phyloP scores from a whole-genome alignment of 2,113 vertebrate genomes.

The Speoplatyrhinus poulsoni region DNA sequence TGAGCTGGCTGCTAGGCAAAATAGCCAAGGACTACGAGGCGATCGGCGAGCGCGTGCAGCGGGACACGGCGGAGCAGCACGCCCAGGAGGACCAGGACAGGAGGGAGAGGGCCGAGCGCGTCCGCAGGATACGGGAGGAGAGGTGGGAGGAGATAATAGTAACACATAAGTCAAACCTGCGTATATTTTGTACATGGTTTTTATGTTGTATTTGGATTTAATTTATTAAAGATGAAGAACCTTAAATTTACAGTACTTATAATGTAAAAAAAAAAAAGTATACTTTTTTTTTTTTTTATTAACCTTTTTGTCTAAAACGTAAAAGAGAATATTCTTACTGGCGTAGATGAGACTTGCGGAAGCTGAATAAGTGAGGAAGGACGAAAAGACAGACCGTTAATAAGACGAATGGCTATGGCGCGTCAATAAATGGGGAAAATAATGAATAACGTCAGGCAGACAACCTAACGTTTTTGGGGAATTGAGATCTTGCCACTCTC shows the following conservation, averaged over 20 bases:
- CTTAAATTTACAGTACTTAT: too few relatives aligned
- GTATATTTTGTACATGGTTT: too few relatives aligned
- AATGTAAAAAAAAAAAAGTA: too few relatives aligned
- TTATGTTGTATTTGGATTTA: too few relatives aligned
- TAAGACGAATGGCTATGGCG: neutral
- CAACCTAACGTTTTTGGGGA: neutral
- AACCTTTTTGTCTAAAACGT: too few relatives aligned
- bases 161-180: too few relatives aligned
- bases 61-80: constrained; percentile 87
- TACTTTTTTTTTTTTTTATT: too few relatives aligned
- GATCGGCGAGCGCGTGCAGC: constrained; percentile 90
- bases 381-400: neutral
- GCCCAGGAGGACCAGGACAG: constrained; percentile 89
- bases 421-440: neutral
- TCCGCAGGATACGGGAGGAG: constrained; percentile 85
- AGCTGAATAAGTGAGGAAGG: neutral
- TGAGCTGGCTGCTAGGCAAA: constrained; percentile 89
- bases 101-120: constrained; percentile 86
- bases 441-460: neutral
- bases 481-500: neutral
- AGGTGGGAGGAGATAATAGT: constrained; percentile 72
- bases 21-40: constrained; percentile 93
- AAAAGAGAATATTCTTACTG: too few relatives aligned
- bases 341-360: neutral
- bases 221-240: too few relatives aligned